Base-by-base conservation (phyloP, 2,113 vertebrate species). In the Antechinus stuartii region DNA sequence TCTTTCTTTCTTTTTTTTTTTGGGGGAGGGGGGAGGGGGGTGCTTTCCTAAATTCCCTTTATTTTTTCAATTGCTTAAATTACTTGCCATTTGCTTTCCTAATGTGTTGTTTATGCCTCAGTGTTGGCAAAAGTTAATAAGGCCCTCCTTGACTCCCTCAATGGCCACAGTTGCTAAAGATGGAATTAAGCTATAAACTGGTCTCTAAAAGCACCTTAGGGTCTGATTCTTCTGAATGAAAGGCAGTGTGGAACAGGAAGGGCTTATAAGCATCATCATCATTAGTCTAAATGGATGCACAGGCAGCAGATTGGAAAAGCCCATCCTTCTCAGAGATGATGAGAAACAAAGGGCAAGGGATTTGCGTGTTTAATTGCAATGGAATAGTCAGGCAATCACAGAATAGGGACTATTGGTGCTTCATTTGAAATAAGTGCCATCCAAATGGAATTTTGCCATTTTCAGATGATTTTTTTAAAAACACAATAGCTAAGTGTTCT, bases 281-380 rank as follows among this genome's bases (percentile, higher is more conserved):
- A 95, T 97, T 97, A 92, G 68, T 90, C 96, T 97, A 96, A 97
- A 96, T 93, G 96, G 93, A 92, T 92, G 76, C 97, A 96, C 94
- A 95, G 93, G 89, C 26, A 61, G 54, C 92, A 94, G 94, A 92
- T 52, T 93, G 89, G 95, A 94, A 96, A 92, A 2, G 10, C 35
- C 92, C 54, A 30, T 95, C 90, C 50, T 95, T 61, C 52, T 92
- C 61, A 90, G 91, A 93, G 94, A 95, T 68, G 55, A 91, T 91
- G 94, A 94, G 94, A 91, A 90, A 50, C 91, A 11, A 68, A 57
- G 91, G 54, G n/a, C 27, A 23, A 24, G 12, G 50, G 53, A 61
- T 96, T 95, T 96, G 91, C 84, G 91, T 94, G 90, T 61, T 95
- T 93, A 93, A 96, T 54, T 61, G 25, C 90, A 56, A 91, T 42